A percentile compares a stretch with the other conserved stretches of the same genome.
phyloP scores from a whole-genome alignment of 2,888 invertebrate genomes.

The Siphlonurus alternatus region DNA sequence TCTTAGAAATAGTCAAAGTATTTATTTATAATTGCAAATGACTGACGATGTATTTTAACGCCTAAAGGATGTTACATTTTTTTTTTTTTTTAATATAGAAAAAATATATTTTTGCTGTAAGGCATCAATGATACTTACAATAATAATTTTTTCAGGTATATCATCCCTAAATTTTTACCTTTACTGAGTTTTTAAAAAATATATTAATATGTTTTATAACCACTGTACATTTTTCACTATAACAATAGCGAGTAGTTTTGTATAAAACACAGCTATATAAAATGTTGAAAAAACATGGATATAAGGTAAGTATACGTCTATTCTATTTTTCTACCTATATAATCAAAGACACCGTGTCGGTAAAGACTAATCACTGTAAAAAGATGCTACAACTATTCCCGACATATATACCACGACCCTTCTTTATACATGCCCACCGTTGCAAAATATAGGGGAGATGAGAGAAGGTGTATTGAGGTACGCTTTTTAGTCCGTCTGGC shows the following conservation, averaged over 20 bases:
- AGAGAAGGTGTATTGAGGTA: not conserved
- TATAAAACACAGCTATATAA: not conserved
- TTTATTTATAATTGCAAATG: too few species aligned
- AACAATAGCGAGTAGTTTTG: not conserved
- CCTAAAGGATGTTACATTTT: too few species aligned
- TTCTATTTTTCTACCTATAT: not conserved
- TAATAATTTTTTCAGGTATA: not conserved
- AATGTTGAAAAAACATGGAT: not conserved
- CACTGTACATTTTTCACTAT: not conserved
- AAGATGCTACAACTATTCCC: not conserved
- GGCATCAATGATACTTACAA: not conserved
- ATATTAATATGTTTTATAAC: too few species aligned
- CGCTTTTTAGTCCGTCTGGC: not conserved
- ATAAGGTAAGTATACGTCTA: not conserved
- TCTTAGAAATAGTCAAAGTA: too few species aligned
- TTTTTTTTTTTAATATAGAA: too few species aligned
- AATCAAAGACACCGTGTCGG: not conserved
- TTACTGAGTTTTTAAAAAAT: too few species aligned
- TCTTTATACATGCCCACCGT: not conserved
- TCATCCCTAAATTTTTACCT: too few species aligned
- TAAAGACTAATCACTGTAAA: not conserved
- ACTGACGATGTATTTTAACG: too few species aligned
- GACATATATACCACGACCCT: not conserved
- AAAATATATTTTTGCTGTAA: not conserved
- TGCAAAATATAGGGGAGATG: not conserved